These are phyloP conservation scores for Jaculus jaculus DNA, from an alignment of 2,113 vertebrate species.

Conservation along the genomic window DNA sequence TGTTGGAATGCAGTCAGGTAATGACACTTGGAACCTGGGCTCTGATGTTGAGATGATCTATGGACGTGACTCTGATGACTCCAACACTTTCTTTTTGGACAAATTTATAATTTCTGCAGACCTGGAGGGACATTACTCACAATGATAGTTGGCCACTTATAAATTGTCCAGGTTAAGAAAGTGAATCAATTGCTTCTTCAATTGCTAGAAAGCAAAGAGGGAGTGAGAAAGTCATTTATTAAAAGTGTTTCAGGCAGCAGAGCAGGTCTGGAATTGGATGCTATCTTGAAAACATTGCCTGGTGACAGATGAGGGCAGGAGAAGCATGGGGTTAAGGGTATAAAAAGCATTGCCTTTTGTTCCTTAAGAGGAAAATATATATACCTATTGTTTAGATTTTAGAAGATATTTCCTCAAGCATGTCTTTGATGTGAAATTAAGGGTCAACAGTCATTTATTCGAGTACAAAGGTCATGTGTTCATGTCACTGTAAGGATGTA, in stretches of 20 bases:
- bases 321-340: not conserved
- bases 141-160: conserved; percentile 49
- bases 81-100: conserved; percentile 44
- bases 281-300: conserved; percentile 31
- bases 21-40: not conserved
- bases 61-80: conserved; percentile 18
- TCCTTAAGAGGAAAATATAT: not conserved
- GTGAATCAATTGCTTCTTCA: conserved; percentile 58
- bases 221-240: conserved; percentile 58
- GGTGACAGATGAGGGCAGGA: conserved; percentile 23
- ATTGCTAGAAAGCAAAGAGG: conserved; percentile 32
- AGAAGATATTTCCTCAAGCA: not conserved
- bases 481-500: not conserved
- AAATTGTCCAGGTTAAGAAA: conserved; percentile 49
- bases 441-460: not conserved
- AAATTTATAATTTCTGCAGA: conserved; percentile 59
- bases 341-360: not conserved
- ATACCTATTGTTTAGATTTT: not conserved
- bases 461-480: not conserved
- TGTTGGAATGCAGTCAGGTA: conserved; percentile 28
- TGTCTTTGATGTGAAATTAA: not conserved
- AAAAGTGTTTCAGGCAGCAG: conserved; percentile 11
- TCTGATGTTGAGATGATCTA: conserved; percentile 33
- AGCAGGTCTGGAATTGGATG: conserved; percentile 18
- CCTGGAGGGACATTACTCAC: conserved; percentile 49